Evolutionary conservation across 2,113 vertebrate species (phyloP), one percentile per base, ranked within the genome.

Genomic region (Eubucco bourcierii): DNA sequence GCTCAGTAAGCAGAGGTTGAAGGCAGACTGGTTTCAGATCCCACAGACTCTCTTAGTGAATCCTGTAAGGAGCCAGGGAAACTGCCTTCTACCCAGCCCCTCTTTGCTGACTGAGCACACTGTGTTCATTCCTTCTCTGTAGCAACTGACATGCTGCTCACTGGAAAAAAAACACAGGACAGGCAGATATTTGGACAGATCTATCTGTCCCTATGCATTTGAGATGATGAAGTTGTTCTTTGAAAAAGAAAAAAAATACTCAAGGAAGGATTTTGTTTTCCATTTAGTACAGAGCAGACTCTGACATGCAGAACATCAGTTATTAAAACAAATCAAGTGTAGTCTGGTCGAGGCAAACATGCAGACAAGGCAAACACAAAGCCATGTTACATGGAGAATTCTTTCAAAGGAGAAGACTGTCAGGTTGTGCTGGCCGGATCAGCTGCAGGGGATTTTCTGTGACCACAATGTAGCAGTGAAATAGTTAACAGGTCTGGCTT

Each of bases 401-500:
- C 33, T 89, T 92, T 80, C 79, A 78, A 87, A 92, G 61, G 34
- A 93, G 80, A 87, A 90, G 39, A 5, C 41, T 67, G 15, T 41
- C 61, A 44, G 27, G 19, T 34, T 80, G 2, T 28, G 44, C 71
- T 31, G 29, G 39, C 34, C 58, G 33, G 9, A 75, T 71, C 21
- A 63, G 21, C 66, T 65, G 60, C 34, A 55, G 25, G 25, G 64
- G 59, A 84, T 29, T 52, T 90, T 78, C 80, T 74, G 28, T 64
- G 78, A 53, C 64, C 34, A 68, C 71, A 86, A 67, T 3, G 18
- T 25, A 88, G 91, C 80, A 93, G 13, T 70, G 96, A 96, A 96
- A 96, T 27, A 87, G 96, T 96, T 96, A 96, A 96, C 50, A 75
- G 21, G 65, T 68, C 87, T 95, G 93, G 58, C 66, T 96, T 88